phyloP scores from a whole-genome alignment of 1,140 invertebrate genomes.

The Cecropterus lyciades region DNA sequence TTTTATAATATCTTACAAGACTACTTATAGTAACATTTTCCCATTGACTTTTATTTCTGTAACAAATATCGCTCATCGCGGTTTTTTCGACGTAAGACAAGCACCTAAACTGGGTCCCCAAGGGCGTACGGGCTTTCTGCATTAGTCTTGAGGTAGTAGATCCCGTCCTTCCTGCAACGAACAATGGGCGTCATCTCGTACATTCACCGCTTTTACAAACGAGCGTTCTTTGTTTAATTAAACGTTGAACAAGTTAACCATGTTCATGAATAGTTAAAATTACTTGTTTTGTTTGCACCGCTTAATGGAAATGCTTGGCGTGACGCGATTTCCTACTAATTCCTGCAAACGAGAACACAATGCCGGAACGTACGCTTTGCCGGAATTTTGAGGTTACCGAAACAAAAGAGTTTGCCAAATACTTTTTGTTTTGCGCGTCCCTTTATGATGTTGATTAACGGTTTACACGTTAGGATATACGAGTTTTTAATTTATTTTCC shows the following conservation, averaged over 20 bases:
- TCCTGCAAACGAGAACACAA: not conserved
- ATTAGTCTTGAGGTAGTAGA: constrained; percentile 78
- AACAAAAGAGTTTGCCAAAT: constrained; percentile 10
- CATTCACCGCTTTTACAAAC: constrained; percentile 43
- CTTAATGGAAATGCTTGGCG: constrained; percentile 36
- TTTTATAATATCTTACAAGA: no score
- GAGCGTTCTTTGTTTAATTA: constrained; percentile 61
- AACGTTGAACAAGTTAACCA: constrained; percentile 52
- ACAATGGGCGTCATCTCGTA: constrained; percentile 36
- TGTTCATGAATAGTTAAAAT: constrained; percentile 60
- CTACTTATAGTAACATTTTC: no score
- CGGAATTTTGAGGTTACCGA: constrained; percentile 17
- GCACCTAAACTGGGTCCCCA: constrained; percentile 41
- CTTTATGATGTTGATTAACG: constrained; percentile 7
- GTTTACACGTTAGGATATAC: not conserved
- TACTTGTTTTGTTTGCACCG: constrained; percentile 45
- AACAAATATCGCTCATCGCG: not conserved
- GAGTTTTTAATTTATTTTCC: not conserved
- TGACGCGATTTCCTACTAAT: constrained; percentile 26
- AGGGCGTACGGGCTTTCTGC: constrained; percentile 71
- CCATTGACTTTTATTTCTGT: no score
- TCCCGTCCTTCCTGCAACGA: constrained; percentile 77
- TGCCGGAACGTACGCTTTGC: constrained; percentile 3
- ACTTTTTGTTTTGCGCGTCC: constrained; percentile 5
- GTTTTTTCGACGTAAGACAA: not conserved